Conservation (phyloP, 1,140 invertebrate genomes). For the Pararge aegeria region DNA sequence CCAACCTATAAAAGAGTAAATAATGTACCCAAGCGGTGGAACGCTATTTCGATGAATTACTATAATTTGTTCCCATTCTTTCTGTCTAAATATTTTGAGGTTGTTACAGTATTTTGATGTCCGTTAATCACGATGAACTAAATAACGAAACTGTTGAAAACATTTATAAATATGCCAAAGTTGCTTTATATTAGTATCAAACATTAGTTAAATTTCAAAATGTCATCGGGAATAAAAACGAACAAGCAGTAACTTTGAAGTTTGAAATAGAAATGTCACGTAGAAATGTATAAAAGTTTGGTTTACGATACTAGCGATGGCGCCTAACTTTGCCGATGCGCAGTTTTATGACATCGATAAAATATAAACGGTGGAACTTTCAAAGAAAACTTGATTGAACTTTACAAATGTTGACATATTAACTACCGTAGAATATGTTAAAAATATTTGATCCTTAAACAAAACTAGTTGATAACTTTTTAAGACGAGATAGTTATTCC, state of each 20-base stretch:
- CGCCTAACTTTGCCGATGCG: conserved; percentile 39
- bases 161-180: conserved; percentile 10
- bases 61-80: no score
- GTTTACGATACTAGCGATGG: conserved; percentile 45
- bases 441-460: background rate
- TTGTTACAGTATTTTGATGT: background rate
- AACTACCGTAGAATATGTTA: background rate
- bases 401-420: conserved; percentile 4
- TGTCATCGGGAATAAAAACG: conserved; percentile 12
- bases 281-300: conserved; percentile 48
- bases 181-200: conserved; percentile 11
- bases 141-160: background rate
- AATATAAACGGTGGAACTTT: conserved; percentile 37
- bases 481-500: background rate
- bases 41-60: no score
- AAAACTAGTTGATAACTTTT: background rate
- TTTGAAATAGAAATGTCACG: conserved; percentile 52
- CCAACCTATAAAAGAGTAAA: no score
- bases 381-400: conserved; percentile 25
- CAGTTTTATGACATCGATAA: conserved; percentile 37
- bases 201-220: conserved; percentile 17
- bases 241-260: conserved; percentile 49
- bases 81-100: no score
- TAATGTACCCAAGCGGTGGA: no score
- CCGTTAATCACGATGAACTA: background rate